Evolutionary conservation across 92 coral and sea anemone genomes (phyloP).

Genomic region (Zoanthus gigantus): DNA sequence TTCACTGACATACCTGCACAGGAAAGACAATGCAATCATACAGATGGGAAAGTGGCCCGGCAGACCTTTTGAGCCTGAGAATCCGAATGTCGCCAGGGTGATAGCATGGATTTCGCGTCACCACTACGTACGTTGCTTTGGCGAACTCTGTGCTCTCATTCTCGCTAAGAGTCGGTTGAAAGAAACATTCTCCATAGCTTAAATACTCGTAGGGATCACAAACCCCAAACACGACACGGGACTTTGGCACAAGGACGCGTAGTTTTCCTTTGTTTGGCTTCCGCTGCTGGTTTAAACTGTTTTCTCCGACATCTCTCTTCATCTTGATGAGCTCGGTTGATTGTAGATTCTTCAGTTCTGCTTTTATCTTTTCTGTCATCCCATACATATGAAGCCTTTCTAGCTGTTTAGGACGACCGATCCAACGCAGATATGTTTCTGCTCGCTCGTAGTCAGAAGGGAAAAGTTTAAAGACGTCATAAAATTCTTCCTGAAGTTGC

Average conservation of each 20-base stretch:
- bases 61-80: slow-evolving; percentile 64
- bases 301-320: slow-evolving; percentile 66
- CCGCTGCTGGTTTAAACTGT: slow-evolving; percentile 42
- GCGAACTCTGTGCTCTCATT: slow-evolving; percentile 62
- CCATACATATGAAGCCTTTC: slow-evolving; percentile 60
- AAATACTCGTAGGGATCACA: slow-evolving; percentile 89
- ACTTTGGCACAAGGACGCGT: slow-evolving; percentile 87
- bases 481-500: slow-evolving; percentile 82
- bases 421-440: slow-evolving; percentile 73
- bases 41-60: slow-evolving; percentile 71
- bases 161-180: slow-evolving; percentile 86
- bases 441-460: slow-evolving; percentile 63
- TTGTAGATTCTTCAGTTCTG: slow-evolving; percentile 60
- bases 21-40: slow-evolving; percentile 95
- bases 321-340: slow-evolving; percentile 69
- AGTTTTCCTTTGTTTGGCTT: slow-evolving; percentile 64
- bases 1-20: slow-evolving; percentile 22
- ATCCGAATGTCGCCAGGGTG: slow-evolving; percentile 92
- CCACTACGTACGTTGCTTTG: slow-evolving; percentile 64
- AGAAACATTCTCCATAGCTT: slow-evolving; percentile 88
- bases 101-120: slow-evolving; percentile 88
- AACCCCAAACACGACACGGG: slow-evolving; percentile 91
- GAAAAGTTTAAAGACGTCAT: slow-evolving; percentile 69
- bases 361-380: slow-evolving; percentile 52
- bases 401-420: slow-evolving; percentile 65